phyloP scores from a whole-genome alignment of 2,888 invertebrate genomes.

The Fragum fragum region DNA sequence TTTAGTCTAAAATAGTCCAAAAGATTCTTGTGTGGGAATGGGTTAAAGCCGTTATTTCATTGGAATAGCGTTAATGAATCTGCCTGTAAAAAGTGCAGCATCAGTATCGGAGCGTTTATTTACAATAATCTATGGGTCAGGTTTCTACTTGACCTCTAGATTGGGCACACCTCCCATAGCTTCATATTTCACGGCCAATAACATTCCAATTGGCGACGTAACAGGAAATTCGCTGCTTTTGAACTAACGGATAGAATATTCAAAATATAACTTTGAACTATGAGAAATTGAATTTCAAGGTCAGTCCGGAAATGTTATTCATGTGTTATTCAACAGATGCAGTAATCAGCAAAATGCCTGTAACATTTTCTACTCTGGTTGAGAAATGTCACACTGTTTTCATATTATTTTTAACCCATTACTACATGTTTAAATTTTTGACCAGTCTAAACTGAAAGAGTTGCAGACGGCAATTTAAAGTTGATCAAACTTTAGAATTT shows the following conservation, averaged over 20 bases:
- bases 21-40: neutral
- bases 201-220: constrained; percentile 35
- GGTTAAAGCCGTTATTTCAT: neutral
- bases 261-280: no score
- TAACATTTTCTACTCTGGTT: no score
- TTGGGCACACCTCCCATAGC: constrained; percentile 57
- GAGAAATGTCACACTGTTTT: no score
- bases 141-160: constrained; percentile 51
- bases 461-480: no score
- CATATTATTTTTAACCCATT: no score
- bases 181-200: constrained; percentile 56
- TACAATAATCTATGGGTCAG: constrained; percentile 30
- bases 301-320: no score
- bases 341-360: no score
- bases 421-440: no score
- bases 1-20: neutral
- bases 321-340: no score
- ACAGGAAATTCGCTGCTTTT: constrained; percentile 19
- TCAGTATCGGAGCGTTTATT: constrained; percentile 32
- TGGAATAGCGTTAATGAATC: constrained; percentile 14
- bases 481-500: no score
- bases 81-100: constrained; percentile 22
- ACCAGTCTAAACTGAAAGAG: no score
- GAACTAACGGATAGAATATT: neutral
- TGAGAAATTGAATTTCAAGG: no score